Conservation (phyloP, 2,797 vertebrate species). For the Eupleurogrammus muticus region DNA sequence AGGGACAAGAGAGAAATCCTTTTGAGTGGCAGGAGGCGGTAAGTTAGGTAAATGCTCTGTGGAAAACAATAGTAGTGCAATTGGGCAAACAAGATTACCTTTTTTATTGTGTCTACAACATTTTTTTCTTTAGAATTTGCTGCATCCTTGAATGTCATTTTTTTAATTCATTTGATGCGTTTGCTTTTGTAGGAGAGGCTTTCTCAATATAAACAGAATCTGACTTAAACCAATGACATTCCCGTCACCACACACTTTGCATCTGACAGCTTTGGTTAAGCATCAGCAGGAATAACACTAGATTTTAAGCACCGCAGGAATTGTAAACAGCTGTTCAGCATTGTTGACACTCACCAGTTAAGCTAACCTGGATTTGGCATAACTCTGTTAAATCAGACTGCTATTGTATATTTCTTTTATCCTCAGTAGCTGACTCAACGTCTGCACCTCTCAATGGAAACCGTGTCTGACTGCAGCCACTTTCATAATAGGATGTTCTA, state of each 20-base stretch:
- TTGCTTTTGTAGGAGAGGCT: slow-evolving; percentile 24
- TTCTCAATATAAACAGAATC: slow-evolving; percentile 31
- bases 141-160: slow-evolving; percentile 20
- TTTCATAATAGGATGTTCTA: slow-evolving; percentile 18
- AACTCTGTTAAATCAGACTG: slow-evolving; percentile 19
- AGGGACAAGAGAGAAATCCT: slow-evolving; percentile 79
- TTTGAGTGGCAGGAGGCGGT: slow-evolving; percentile 81
- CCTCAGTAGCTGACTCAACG: slow-evolving; percentile 41
- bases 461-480: slow-evolving; percentile 15
- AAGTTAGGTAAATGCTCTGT: slow-evolving; percentile 79
- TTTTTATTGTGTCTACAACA: slow-evolving; percentile 51
- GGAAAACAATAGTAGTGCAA: slow-evolving; percentile 74
- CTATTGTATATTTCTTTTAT: slow-evolving; percentile 23
- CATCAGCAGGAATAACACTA: slow-evolving; percentile 30
- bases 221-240: slow-evolving; percentile 22
- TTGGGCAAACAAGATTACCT: slow-evolving; percentile 73
- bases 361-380: slow-evolving; percentile 45
- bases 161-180: slow-evolving; percentile 26
- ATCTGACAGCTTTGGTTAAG: slow-evolving; percentile 35
- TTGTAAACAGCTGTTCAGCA: slow-evolving; percentile 37
- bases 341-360: slow-evolving; percentile 32
- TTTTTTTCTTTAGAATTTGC: slow-evolving; percentile 33
- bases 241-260: slow-evolving; percentile 22
- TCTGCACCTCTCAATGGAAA: slow-evolving; percentile 25
- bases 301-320: slow-evolving; percentile 26